A percentile compares a stretch with the other conserved stretches of the same genome.
These are phyloP conservation scores for Prunella strophiata DNA, from an alignment of 2,797 vertebrate species.

Conservation along the genomic window DNA sequence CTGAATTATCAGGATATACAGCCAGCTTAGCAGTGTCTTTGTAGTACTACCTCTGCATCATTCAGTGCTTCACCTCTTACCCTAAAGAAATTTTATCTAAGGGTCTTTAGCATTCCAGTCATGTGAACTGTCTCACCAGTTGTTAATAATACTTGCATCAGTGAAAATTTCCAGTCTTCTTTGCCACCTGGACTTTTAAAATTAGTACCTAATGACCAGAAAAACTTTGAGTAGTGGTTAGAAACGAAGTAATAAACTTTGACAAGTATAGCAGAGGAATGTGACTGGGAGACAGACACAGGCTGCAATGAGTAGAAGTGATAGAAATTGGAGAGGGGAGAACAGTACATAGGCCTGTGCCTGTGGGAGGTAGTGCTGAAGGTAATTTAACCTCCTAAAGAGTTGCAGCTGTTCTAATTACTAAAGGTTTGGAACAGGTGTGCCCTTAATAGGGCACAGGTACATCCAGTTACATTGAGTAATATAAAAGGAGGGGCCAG, in stretches of 20 bases:
- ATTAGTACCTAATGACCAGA: background rate
- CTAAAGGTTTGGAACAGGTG: too few relatives aligned
- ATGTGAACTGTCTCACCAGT: background rate
- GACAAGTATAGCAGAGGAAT: background rate
- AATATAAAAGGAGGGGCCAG: too few relatives aligned
- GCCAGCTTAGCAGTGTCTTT: background rate
- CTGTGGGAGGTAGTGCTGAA: background rate
- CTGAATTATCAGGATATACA: background rate
- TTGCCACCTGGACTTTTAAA: background rate
- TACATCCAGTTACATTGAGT: too few relatives aligned
- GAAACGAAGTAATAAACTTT: background rate
- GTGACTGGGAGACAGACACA: background rate
- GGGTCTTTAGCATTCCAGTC: background rate
- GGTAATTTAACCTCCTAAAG: too few relatives aligned
- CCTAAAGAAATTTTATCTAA: background rate
- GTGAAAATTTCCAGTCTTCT: background rate
- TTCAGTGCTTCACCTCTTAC: background rate
- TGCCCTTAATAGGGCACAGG: too few relatives aligned
- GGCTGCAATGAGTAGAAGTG: background rate
- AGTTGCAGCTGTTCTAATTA: too few relatives aligned
- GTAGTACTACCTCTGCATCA: background rate
- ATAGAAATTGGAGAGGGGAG: background rate
- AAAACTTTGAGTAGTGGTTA: background rate
- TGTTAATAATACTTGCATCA: background rate
- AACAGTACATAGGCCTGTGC: background rate